These are phyloP conservation scores for Athene cunicularia DNA, from an alignment of 2,113 vertebrate species.

Conservation along the genomic window DNA sequence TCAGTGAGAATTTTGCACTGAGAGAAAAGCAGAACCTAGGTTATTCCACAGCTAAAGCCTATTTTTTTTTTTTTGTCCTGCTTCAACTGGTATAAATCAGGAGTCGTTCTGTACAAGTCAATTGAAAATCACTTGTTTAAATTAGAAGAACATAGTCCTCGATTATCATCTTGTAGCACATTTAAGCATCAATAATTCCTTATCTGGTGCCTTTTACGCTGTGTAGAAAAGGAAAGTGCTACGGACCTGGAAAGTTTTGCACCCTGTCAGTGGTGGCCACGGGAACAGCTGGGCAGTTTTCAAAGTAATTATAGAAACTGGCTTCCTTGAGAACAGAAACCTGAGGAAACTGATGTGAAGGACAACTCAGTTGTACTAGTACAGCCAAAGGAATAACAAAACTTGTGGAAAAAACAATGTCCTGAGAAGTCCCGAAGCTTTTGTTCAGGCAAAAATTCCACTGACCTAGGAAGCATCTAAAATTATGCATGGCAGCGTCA, in stretches of 20 bases:
- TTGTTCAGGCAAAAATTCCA: slow-evolving; percentile 19
- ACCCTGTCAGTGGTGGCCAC: background rate
- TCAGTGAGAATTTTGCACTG: background rate
- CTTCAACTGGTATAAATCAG: background rate
- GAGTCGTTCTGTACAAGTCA: background rate
- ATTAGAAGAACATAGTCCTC: background rate
- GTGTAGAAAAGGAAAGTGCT: background rate
- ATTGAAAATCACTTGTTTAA: background rate
- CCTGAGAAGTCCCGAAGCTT: background rate
- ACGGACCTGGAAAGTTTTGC: accelerated
- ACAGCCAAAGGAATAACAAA: background rate
- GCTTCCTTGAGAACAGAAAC: background rate
- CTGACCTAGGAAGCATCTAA: background rate
- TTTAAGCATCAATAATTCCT: background rate
- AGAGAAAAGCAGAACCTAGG: background rate
- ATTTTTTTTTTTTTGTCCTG: background rate
- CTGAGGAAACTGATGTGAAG: background rate
- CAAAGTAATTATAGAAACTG: background rate
- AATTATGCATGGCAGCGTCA: background rate
- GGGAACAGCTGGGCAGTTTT: background rate
- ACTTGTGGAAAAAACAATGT: background rate
- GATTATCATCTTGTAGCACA: background rate
- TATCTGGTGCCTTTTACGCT: background rate
- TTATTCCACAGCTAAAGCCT: background rate
- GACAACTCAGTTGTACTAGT: background rate